Conservation (phyloP, 2,888 invertebrate species). For the Pardosa pseudoannulata region DNA sequence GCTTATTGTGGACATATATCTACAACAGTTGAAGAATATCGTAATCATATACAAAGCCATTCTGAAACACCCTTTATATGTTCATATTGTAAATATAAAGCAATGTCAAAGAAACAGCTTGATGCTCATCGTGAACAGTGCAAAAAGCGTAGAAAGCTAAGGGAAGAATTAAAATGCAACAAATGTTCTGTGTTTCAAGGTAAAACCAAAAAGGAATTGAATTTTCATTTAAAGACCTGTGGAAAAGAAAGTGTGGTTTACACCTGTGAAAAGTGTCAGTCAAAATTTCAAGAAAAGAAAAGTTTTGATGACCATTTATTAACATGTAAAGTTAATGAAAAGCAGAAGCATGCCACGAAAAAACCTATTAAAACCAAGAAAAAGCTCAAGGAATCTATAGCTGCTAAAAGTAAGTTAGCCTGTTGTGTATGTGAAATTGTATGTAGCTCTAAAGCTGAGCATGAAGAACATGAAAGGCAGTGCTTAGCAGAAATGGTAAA, state of each 20-base stretch:
- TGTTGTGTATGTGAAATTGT: conserved; percentile 39
- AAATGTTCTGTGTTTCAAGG: conserved; percentile 30
- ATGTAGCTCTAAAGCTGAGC: conserved; percentile 6
- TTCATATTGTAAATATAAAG: conserved; percentile 45
- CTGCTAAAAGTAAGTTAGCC: neutral
- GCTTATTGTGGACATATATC: conserved; percentile 61
- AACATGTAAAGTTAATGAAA: neutral
- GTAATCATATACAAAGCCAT: conserved; percentile 58
- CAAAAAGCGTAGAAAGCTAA: conserved; percentile 30
- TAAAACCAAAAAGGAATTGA: conserved; percentile 31
- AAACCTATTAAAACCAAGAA: neutral
- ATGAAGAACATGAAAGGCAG: conserved; percentile 31
- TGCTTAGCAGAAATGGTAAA: conserved; percentile 1
- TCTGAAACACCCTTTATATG: conserved; percentile 52
- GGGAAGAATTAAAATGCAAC: conserved; percentile 1
- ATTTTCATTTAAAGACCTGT: conserved; percentile 40
- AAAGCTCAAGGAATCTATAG: neutral
- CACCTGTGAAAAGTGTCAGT: conserved; percentile 23
- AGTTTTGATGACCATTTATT: conserved; percentile 23
- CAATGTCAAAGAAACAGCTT: conserved; percentile 42
- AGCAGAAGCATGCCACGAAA: neutral
- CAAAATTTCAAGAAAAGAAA: conserved; percentile 14
- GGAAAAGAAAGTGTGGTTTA: neutral
- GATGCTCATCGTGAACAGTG: conserved; percentile 48
- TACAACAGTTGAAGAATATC: conserved; percentile 49